Base-by-base conservation (phyloP, 1,140 invertebrate genomes). In the Temnothorax nylanderi region DNA sequence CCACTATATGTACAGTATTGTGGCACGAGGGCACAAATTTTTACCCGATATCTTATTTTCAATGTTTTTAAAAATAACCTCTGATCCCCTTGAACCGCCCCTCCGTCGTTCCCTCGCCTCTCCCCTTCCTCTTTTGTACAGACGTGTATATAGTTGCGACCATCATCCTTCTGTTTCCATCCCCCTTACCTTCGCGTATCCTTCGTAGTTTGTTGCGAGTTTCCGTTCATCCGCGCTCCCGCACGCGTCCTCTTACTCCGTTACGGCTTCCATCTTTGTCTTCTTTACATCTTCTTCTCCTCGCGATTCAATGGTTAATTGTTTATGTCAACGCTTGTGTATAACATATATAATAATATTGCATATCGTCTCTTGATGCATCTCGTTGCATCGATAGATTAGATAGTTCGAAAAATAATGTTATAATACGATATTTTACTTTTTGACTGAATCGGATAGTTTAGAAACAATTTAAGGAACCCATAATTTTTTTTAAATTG, bases 261-360 rank as follows among this genome's bases (percentile, higher is more conserved):
- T 60, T 32, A 44, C 41, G 65, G 56, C 44, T 32, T 88, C 60
- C 71, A 49, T 67, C 85, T 67, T 82, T 88, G 85, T 88, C 51
- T 81, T 26, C 58, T 3, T 80, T 80, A 54, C 76, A 65, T 78
- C 60, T 74, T n/a, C 67, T 60, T 87, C 65, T 89, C 62, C 64
- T 71, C 90, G 90, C 90, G 89, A 92, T 93, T 94, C 92, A 94
- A 93, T 93, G 90, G 92, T 91, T 94, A 94, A 94, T 95, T 94
- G 93, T 92, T 93, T 94, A 93, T 86, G 89, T 92, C 72, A 77
- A 85, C 71, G 78, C 65, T 56, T 85, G 71, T 62, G 85, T 71
- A 16, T 85, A 47, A 65, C 82, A 64, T 81, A 71, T 18, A 80
- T 11, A 71, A 44, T 44, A 51, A 32, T 34, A 26, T 1, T 11